phyloP scores from a whole-genome alignment of 1,140 invertebrate genomes.

The Condylostylus longicornis region DNA sequence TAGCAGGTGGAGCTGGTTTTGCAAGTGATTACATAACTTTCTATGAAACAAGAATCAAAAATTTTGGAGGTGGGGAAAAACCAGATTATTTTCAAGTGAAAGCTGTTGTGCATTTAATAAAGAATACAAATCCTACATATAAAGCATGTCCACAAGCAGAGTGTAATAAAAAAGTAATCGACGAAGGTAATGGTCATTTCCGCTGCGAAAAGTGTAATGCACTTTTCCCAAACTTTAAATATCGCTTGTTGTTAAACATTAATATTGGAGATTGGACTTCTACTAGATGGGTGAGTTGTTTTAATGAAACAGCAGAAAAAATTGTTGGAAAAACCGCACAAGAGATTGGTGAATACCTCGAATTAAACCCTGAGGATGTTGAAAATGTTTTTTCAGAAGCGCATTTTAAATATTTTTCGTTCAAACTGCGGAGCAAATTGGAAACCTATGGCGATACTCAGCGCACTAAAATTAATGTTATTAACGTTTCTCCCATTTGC shows the following conservation, averaged over 20 bases:
- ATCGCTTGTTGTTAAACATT: conserved; percentile 67
- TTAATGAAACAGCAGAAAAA: conserved; percentile 72
- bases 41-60: conserved; percentile 49
- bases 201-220: conserved; percentile 89
- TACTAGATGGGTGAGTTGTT: conserved; percentile 76
- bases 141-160: conserved; percentile 70
- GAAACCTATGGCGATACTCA: conserved; percentile 85
- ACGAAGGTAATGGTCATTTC: conserved; percentile 68
- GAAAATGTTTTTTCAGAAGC: conserved; percentile 51
- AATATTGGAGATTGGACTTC: conserved; percentile 69
- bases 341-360: conserved; percentile 55
- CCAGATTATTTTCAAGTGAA: conserved; percentile 63
- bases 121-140: conserved; percentile 57
- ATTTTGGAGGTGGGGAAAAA: conserved; percentile 51
- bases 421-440: conserved; percentile 70
- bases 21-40: conserved; percentile 51
- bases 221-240: conserved; percentile 73
- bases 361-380: conserved; percentile 43
- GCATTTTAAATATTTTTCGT: conserved; percentile 63
- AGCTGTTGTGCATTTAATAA: conserved; percentile 51
- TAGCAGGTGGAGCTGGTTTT: conserved; percentile 32
- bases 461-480: conserved; percentile 57
- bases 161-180: conserved; percentile 89
- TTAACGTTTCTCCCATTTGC: conserved; percentile 52
- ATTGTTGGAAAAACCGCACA: conserved; percentile 62